A percentile compares a stretch with the other conserved stretches of the same genome.
These are phyloP conservation scores for Brevimyrus niger DNA, from an alignment of 2,113 vertebrate species.

Conservation along the genomic window DNA sequence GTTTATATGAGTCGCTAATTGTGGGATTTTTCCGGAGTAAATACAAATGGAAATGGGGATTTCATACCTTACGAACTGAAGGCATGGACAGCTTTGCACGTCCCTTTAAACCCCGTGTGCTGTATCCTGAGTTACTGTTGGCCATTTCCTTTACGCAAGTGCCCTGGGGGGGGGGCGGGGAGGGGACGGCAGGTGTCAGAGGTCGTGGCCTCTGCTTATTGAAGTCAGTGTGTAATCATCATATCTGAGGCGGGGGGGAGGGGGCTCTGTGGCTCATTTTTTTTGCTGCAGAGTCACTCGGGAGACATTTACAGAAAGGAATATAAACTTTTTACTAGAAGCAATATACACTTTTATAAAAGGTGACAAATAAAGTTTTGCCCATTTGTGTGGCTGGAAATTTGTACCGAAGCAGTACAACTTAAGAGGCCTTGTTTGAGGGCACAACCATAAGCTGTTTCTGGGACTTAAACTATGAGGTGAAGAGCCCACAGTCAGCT, in stretches of 20 bases:
- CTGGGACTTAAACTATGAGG: neutral
- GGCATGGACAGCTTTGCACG: neutral
- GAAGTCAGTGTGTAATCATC: slow-evolving; percentile 47
- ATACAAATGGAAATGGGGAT: neutral
- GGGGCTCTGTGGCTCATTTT: neutral
- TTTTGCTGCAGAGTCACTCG: neutral
- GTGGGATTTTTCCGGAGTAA: neutral
- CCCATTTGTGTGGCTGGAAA: neutral
- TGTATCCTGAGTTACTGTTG: neutral
- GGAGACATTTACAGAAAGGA: neutral
- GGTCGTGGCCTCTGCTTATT: slow-evolving; percentile 59
- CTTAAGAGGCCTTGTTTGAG: neutral
- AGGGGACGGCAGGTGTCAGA: slow-evolving; percentile 40
- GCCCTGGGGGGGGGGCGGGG: neutral
- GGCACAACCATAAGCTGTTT: neutral
- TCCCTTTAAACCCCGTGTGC: neutral
- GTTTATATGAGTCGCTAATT: neutral
- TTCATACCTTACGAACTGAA: neutral
- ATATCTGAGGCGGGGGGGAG: slow-evolving; percentile 28
- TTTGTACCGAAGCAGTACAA: neutral
- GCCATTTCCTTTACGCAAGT: neutral
- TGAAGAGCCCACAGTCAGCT: neutral
- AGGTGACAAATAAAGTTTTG: neutral
- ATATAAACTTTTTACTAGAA: neutral
- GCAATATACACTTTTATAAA: neutral